These are phyloP conservation scores for Anoncus sp. DNA, from an alignment of 2,888 invertebrate genomes.

Conservation along the genomic window DNA sequence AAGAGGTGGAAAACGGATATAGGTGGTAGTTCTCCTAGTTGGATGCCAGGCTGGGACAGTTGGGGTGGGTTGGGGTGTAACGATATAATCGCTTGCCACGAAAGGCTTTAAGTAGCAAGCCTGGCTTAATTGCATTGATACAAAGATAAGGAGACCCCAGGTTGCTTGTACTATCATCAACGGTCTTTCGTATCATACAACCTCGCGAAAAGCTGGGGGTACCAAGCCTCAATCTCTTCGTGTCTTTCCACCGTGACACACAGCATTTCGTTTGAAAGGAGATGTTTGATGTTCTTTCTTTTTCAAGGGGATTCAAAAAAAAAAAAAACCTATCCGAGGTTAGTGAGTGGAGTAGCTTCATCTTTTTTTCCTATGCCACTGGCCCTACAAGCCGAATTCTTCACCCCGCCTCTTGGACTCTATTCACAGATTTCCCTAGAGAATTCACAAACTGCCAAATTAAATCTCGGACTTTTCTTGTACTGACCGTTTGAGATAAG, in stretches of 20 bases:
- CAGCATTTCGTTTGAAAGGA: constrained; percentile 66
- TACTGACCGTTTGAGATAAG: not conserved
- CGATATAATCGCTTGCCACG: constrained; percentile 69
- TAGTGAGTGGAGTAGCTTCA: constrained; percentile 36
- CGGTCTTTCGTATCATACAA: constrained; percentile 28
- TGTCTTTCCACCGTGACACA: constrained; percentile 9
- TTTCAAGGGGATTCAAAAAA: constrained; percentile 61
- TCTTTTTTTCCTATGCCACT: constrained; percentile 10
- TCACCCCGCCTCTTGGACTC: constrained; percentile 9
- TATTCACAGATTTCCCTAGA: constrained; percentile 47
- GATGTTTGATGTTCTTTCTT: constrained; percentile 71
- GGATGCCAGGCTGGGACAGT: too few species aligned
- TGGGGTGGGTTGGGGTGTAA: constrained; percentile 52
- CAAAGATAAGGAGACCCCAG: constrained; percentile 52
- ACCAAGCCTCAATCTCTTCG: constrained; percentile 52
- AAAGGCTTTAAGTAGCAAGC: constrained; percentile 64
- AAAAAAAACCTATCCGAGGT: constrained; percentile 53
- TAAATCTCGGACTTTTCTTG: constrained; percentile 24
- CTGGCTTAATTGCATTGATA: constrained; percentile 69
- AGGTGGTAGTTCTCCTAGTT: constrained; percentile 32
- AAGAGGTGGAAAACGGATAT: not conserved
- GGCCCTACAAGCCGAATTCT: not conserved
- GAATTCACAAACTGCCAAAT: constrained; percentile 34
- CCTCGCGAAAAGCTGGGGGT: constrained; percentile 21
- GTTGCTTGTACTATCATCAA: constrained; percentile 27